These are phyloP conservation scores for Canis aureus DNA, from an alignment of 2,113 vertebrate species.

Conservation along the genomic window DNA sequence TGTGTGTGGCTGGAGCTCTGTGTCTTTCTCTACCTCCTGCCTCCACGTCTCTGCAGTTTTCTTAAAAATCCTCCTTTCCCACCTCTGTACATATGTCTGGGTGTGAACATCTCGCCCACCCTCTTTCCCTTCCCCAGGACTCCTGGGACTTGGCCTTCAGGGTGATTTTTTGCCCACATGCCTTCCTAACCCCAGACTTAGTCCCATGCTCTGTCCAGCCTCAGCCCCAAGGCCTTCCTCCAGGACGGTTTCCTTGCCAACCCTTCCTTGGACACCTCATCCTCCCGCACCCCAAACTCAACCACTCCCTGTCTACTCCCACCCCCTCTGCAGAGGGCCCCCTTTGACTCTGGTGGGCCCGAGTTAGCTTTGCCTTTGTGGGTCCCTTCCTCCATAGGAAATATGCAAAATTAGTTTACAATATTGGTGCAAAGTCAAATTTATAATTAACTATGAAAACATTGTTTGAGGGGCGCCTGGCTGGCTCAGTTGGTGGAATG, in stretches of 20 bases:
- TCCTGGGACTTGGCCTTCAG: not conserved
- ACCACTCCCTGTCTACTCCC: not conserved
- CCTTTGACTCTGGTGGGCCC: not conserved
- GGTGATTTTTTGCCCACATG: not conserved
- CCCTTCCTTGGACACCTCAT: not conserved
- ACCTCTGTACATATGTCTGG: not conserved
- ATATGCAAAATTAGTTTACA: not conserved
- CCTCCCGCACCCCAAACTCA: not conserved
- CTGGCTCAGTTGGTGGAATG: not conserved
- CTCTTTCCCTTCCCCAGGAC: not conserved
- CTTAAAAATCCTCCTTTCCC: not conserved
- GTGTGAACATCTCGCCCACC: rapidly evolving
- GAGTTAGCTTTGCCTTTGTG: not conserved
- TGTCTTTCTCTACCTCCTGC: not conserved
- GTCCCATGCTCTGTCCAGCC: not conserved
- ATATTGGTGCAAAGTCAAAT: not conserved
- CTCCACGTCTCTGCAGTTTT: not conserved
- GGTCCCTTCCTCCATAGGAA: not conserved
- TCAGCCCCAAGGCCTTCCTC: not conserved
- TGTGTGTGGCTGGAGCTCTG: not conserved
- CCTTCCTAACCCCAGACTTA: not conserved
- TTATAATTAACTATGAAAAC: not conserved
- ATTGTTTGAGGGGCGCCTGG: not conserved
- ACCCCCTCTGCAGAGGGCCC: not conserved
- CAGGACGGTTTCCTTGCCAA: not conserved